A percentile compares a stretch with the other conserved stretches of the same genome.
Conservation (phyloP, 2,797 vertebrate species). For the Epinephelus malabaricus region DNA sequence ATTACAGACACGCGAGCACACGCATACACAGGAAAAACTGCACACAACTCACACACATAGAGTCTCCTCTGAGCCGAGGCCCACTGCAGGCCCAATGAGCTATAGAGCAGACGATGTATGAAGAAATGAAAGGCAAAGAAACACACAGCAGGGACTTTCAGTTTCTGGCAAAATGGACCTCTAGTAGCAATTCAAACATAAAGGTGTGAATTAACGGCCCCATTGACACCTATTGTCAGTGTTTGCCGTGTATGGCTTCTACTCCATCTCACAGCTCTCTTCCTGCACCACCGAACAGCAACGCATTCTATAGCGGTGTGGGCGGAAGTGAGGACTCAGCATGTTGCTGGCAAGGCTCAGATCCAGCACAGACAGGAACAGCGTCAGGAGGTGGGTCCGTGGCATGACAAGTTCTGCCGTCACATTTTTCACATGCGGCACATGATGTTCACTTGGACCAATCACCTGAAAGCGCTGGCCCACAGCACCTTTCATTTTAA, state of each 20-base stretch:
- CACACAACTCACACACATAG: background rate
- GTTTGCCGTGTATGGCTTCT: slow-evolving; percentile 37
- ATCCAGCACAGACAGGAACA: slow-evolving; percentile 3
- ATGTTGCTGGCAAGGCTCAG: slow-evolving; percentile 14
- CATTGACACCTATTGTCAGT: slow-evolving; percentile 27
- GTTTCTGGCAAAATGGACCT: slow-evolving; percentile 52
- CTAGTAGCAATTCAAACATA: slow-evolving; percentile 47
- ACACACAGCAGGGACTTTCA: slow-evolving; percentile 39
- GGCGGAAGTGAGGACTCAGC: slow-evolving; percentile 24
- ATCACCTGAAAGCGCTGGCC: background rate
- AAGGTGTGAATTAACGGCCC: slow-evolving; percentile 43
- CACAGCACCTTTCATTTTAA: slow-evolving; percentile 14
- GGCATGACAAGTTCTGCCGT: slow-evolving; percentile 5
- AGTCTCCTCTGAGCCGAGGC: slow-evolving; percentile 15
- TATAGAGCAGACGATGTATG: slow-evolving; percentile 28
- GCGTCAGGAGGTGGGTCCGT: background rate
- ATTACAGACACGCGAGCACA: slow-evolving; percentile 8
- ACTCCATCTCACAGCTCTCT: slow-evolving; percentile 25
- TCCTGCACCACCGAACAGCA: slow-evolving; percentile 6
- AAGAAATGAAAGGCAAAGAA: slow-evolving; percentile 38
- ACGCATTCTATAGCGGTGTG: slow-evolving; percentile 24
- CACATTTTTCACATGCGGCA: background rate
- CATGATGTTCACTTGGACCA: background rate
- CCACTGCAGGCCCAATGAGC: slow-evolving; percentile 28
- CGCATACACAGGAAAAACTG: slow-evolving; percentile 10